Base-by-base conservation (phyloP, 2,113 vertebrate species). In the Gallinago jamesoni region DNA sequence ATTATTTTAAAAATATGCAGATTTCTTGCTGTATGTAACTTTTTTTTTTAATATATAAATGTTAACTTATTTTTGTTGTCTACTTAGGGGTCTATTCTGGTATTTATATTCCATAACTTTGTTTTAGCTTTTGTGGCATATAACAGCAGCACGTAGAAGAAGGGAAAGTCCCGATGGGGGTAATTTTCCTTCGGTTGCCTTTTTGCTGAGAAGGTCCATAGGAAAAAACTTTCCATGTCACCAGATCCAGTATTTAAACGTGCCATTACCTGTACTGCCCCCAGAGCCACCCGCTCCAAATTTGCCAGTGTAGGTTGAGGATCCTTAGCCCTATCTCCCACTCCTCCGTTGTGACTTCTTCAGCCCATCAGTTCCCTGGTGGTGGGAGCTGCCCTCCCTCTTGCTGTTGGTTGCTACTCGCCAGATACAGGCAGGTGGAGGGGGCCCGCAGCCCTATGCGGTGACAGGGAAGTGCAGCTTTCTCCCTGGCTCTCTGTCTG, bases 11-110 rank as follows among this genome's bases (percentile, higher is more conserved):
- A 85, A 73, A 93, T 95, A 67, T 94, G 80, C 94, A 95, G 96
- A 90, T 93, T 84, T 91, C 81, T 93, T 97, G 96, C 96, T 98
- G 93, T 84, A 90, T 94, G 78, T 84, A 93, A n/a, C 91, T 69
- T 88, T 96, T 87, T 48, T 95, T 96, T 87, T 93, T 69, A 33
- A 30, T 41, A 31, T 94, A 81, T 94, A 85, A 94, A 87, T 89
- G 84, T 94, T 96, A 97, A 97, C 77, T 98, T 98, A 97, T 97
- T 98, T 96, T 88, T 94, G 31, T 91, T 91, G 33, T 95, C 59
- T 90, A 27, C 55, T 72, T 96, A 72, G 84, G 81, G 64, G 72
- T 82, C 59, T 91, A 8, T 69, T 90, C 27, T 87, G 55, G 59
- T 94, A 74, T 96, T 95, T 96, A 89, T 93, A 55, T 90, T 69